phyloP scores from a whole-genome alignment of 2,888 invertebrate species.

The Ornithoptera alexandrae region DNA sequence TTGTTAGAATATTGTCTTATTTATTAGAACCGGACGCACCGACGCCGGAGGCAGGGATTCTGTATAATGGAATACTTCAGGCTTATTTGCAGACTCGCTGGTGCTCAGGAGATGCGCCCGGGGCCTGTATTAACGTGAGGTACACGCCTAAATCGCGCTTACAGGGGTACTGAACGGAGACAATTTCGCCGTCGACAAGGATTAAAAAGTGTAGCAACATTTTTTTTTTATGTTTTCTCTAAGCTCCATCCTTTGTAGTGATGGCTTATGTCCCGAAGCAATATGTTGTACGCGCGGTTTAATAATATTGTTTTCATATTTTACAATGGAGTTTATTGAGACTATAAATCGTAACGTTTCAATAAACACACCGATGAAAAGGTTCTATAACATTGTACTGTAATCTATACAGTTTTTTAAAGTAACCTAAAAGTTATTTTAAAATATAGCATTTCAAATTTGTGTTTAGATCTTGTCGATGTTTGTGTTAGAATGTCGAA shows the following conservation, averaged over 20 bases:
- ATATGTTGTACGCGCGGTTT: slow-evolving; percentile 20
- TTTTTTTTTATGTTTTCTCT: slow-evolving; percentile 36
- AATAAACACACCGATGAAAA: not conserved
- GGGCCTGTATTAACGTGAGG: slow-evolving; percentile 67
- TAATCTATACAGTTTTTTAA: no score
- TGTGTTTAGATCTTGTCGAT: no score
- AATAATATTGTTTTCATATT: slow-evolving; percentile 23
- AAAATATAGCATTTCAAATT: no score
- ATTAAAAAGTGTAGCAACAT: slow-evolving; percentile 37
- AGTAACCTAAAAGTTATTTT: no score
- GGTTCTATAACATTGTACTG: no score
- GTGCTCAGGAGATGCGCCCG: slow-evolving; percentile 66
- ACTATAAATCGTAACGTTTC: slow-evolving; percentile 14
- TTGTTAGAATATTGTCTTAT: slow-evolving; percentile 65
- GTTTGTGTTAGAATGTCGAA: no score
- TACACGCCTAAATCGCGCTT: slow-evolving; percentile 58
- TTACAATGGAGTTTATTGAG: slow-evolving; percentile 16
- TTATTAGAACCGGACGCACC: slow-evolving; percentile 73
- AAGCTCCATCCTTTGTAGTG: slow-evolving; percentile 36
- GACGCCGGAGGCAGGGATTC: slow-evolving; percentile 71
- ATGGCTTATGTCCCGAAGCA: slow-evolving; percentile 19
- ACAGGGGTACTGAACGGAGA: slow-evolving; percentile 43
- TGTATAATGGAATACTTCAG: slow-evolving; percentile 79
- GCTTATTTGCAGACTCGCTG: slow-evolving; percentile 75
- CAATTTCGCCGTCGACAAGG: slow-evolving; percentile 37